Evolutionary conservation across 2,797 vertebrate species (phyloP).

Genomic region (Paguma larvata): DNA sequence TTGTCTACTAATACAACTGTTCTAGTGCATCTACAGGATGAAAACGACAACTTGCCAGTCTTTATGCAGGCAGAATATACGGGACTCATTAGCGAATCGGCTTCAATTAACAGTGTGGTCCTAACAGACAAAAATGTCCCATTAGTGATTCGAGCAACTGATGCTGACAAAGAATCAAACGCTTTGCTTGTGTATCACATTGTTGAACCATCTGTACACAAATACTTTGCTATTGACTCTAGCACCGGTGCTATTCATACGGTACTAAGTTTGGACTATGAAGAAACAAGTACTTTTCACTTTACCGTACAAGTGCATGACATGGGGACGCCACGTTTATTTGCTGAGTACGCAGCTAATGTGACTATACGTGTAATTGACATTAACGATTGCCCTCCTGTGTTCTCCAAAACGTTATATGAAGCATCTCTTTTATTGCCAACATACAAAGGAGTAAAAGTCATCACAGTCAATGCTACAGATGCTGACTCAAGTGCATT

Average conservation of each 20-base stretch:
- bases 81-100: constrained; percentile 96
- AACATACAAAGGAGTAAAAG: constrained; percentile 95
- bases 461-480: constrained; percentile 93
- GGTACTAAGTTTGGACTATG: constrained; percentile 94
- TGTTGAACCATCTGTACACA: constrained; percentile 95
- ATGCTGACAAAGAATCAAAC: constrained; percentile 95
- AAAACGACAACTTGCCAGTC: constrained; percentile 96
- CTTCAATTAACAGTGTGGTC: constrained; percentile 94
- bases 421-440: constrained; percentile 94
- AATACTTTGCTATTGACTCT: constrained; percentile 97
- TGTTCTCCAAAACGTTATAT: constrained; percentile 93
- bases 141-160: constrained; percentile 95
- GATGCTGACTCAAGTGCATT: constrained; percentile 95
- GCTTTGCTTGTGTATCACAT: constrained; percentile 98
- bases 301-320: constrained; percentile 99
- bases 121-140: constrained; percentile 94
- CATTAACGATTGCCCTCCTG: constrained; percentile 96
- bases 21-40: constrained; percentile 94
- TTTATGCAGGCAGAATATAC: constrained; percentile 94
- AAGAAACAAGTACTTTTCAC: constrained; percentile 93
- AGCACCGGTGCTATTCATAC: constrained; percentile 97
- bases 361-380: constrained; percentile 96
- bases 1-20: constrained; percentile 94
- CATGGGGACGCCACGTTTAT: constrained; percentile 93
- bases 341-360: constrained; percentile 95